Evolutionary conservation across 2,797 vertebrate genomes (phyloP), one percentile per base, ranked within the genome.

Genomic region (Enteromius trimaculatus): DNA sequence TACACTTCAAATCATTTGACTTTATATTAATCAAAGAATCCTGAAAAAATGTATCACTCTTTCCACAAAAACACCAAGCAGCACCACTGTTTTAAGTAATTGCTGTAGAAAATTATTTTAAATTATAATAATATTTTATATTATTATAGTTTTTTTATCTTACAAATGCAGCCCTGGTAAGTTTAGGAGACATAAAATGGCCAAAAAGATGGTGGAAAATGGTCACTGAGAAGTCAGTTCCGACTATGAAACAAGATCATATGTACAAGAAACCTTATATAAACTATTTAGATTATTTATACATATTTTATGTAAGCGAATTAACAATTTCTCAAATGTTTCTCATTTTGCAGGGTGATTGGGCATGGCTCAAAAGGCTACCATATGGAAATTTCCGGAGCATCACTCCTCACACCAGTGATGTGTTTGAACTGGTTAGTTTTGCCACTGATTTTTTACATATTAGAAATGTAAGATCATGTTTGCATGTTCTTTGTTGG

Each of bases 301-400:
- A 31, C 14, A 17, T 9, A 62, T 62, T 62, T 60, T 6, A 26
- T 60, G 4, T n/a, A 31, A 53, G 6, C 3, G 39, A 4, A 1
- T 53, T 1, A 26, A 78, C 29, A 49, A n/a, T 60, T 72, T 62
- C 26, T 34, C 29, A 9, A 14, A 10, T 51, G 9, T 17, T 7
- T 71, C 4, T 34, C 84, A 13, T 72, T 79, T 75, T 81, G 0
- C 88, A 96, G 95, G 95, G 95, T 5, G 95, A 96, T 89, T 95
- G 95, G 95, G 95, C 92, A 0, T 96, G 95, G 95, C 88, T 96
- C 49, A 96, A 96, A 90, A 93, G 93, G 84, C 92, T 95, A 68
- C 95, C 95, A 6, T 47, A 91, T 16, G 95, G 95, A 23, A 83
- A 84, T 1, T 95, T 96, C 82, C 83, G 82, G 51, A 87, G 83